These are phyloP conservation scores for Mamestra configurata DNA, from an alignment of 1,140 invertebrate genomes.

Conservation along the genomic window DNA sequence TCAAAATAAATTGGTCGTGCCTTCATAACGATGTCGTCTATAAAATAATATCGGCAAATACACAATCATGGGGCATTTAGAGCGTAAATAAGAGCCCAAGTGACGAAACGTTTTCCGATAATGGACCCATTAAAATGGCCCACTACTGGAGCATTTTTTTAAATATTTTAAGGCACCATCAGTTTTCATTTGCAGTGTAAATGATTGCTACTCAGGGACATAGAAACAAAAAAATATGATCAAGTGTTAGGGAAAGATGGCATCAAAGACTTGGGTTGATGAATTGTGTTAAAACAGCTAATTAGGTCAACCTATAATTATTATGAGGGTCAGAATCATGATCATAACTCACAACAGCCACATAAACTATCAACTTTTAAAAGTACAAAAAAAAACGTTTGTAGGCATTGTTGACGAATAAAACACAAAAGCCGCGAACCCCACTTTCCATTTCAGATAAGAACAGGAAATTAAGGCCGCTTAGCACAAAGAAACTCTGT, in stretches of 20 bases:
- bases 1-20: not conserved
- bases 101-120: conserved; percentile 61
- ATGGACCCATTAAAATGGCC: conserved; percentile 53
- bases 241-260: too few species aligned
- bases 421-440: conserved; percentile 6
- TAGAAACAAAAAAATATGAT: not conserved
- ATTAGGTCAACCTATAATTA: too few species aligned
- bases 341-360: not conserved
- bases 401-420: conserved; percentile 3
- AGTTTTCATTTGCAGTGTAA: conserved; percentile 8
- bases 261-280: too few species aligned
- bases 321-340: too few species aligned
- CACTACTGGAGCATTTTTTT: conserved; percentile 23
- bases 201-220: not conserved
- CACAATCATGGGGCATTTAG: conserved; percentile 48
- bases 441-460: conserved; percentile 20
- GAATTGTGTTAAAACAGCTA: too few species aligned
- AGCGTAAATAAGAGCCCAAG: conserved; percentile 47
- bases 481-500: conserved; percentile 14
- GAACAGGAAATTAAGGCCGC: conserved; percentile 40
- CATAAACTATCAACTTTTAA: not conserved
- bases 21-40: conserved; percentile 13
- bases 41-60: conserved; percentile 30
- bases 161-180: conserved; percentile 35
- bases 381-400: not conserved